These are phyloP conservation scores for Hylomyscus alleni DNA, from an alignment of 2,797 vertebrate genomes.

Conservation along the genomic window DNA sequence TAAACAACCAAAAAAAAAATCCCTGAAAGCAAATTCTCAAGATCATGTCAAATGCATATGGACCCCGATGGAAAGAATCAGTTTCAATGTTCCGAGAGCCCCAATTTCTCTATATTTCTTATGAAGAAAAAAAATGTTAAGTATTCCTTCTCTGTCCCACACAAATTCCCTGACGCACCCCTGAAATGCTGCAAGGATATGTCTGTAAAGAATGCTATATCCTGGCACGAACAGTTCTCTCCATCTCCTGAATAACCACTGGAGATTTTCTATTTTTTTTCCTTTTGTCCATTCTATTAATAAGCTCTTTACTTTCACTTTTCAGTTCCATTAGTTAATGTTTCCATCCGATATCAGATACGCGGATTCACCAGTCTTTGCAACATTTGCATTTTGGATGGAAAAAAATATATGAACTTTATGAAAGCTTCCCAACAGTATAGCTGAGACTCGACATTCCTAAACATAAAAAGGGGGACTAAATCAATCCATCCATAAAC, in stretches of 20 bases:
- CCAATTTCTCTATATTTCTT: slow-evolving; percentile 51
- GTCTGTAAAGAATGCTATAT: slow-evolving; percentile 69
- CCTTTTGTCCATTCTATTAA: slow-evolving; percentile 75
- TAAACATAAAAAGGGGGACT: slow-evolving; percentile 70
- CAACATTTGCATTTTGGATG: slow-evolving; percentile 53
- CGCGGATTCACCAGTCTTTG: background rate
- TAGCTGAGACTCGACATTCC: slow-evolving; percentile 71
- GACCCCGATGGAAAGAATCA: slow-evolving; percentile 29
- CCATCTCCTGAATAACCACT: slow-evolving; percentile 73
- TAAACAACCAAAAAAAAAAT: background rate
- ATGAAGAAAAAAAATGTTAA: slow-evolving; percentile 17
- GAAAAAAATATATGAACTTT: slow-evolving; percentile 70
- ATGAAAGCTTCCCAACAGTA: background rate
- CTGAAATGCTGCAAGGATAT: slow-evolving; percentile 78
- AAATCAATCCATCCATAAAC: background rate
- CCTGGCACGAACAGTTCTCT: slow-evolving; percentile 75
- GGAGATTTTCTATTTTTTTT: slow-evolving; percentile 78
- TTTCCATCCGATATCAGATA: background rate
- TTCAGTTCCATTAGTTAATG: slow-evolving; percentile 71
- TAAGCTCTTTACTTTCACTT: slow-evolving; percentile 74
- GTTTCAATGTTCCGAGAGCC: slow-evolving; percentile 14
- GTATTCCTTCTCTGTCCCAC: slow-evolving; percentile 51
- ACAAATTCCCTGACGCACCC: slow-evolving; percentile 49
- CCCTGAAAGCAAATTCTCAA: background rate
- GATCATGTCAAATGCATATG: slow-evolving; percentile 55